Evolutionary conservation across 2,113 vertebrate genomes (phyloP), one percentile per base, ranked within the genome.

Genomic region (Phrynosoma blainvillii): DNA sequence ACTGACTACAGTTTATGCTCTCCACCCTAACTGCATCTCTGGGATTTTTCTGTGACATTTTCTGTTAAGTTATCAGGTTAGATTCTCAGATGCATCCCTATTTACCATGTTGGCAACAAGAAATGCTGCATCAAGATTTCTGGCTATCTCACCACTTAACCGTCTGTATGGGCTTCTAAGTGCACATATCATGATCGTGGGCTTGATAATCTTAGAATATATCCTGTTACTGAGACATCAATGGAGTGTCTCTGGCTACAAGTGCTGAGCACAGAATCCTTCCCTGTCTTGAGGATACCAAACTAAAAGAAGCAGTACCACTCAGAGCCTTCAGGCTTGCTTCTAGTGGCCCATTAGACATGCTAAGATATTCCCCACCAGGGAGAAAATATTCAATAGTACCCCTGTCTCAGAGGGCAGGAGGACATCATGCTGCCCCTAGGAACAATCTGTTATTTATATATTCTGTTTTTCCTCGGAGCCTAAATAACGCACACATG

Each of bases 361-460:
- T 89, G 88, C 88, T 85, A 85, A 82, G 78, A 56, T 85, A 85
- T 85, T 76, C 84, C 56, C 70, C 12, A 81, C 56, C 84, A 16
- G 54, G 88, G 84, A 68, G 40, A 10, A 23, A 13, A 66, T 40
- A 85, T 76, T 85, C 70, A 36, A n/a, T 68, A 70, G 65, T 32
- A 2, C 68, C 88, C 42, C 9, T n/a, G 4, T 75, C 78, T 78
- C 70, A 30, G 32, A 88, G 78, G 52, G 40, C 12, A 65, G 54
- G 20, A 68, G 52, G 81, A 83, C 82, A 79, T 82, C 73, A 62
- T 75, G 73, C 74, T 56, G 81, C 87, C 74, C 70, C 59, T 36
- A 88, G 87, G 62, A 88, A 14, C 81, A 78, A 83, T 88, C 82
- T 88, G 62, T 84, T 88, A 88, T 84, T 84, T 79, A 84, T 79